Percentiles rank a stretch among this genome's conserved stretches.
Conservation (phyloP, 2,888 invertebrate genomes). For the Vanessa cardui region DNA sequence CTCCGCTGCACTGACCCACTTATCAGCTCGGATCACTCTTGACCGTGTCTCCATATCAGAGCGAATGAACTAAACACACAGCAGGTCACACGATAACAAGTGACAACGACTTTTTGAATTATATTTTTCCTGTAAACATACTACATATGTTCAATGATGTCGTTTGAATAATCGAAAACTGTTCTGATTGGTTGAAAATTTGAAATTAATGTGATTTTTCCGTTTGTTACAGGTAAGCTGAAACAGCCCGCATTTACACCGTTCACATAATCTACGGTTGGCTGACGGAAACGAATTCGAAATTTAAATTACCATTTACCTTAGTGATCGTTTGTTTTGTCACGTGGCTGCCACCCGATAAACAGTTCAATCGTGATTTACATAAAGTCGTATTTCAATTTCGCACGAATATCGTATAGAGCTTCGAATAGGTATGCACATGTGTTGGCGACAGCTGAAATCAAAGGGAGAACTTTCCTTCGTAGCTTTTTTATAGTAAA, state of each 20-base stretch:
- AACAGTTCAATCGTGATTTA: conserved; percentile 66
- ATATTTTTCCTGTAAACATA: conserved; percentile 21
- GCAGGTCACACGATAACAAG: conserved; percentile 65
- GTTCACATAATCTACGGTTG: conserved; percentile 34
- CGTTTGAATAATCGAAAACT: not conserved
- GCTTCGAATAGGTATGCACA: conserved; percentile 47
- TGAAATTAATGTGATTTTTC: conserved; percentile 43
- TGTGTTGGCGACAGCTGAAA: conserved; percentile 69
- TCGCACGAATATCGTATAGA: conserved; percentile 54
- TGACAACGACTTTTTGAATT: conserved; percentile 75
- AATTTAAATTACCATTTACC: conserved; percentile 61
- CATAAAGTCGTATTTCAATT: conserved; percentile 73
- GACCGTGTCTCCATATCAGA: conserved; percentile 68
- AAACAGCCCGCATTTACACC: conserved; percentile 20
- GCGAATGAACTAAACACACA: conserved; percentile 59
- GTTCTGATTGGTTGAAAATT: conserved; percentile 10
- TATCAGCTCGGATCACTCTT: conserved; percentile 62
- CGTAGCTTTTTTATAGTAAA: conserved; percentile 8
- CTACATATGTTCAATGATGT: not conserved
- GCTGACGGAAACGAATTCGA: conserved; percentile 53
- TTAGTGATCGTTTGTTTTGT: conserved; percentile 65
- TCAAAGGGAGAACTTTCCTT: conserved; percentile 44
- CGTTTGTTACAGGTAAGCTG: conserved; percentile 76
- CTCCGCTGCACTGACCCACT: conserved; percentile 71
- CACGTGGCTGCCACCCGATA: conserved; percentile 63